Evolutionary conservation across 2,888 invertebrate genomes (phyloP).

Genomic region (Drosophila percnosoma): DNA sequence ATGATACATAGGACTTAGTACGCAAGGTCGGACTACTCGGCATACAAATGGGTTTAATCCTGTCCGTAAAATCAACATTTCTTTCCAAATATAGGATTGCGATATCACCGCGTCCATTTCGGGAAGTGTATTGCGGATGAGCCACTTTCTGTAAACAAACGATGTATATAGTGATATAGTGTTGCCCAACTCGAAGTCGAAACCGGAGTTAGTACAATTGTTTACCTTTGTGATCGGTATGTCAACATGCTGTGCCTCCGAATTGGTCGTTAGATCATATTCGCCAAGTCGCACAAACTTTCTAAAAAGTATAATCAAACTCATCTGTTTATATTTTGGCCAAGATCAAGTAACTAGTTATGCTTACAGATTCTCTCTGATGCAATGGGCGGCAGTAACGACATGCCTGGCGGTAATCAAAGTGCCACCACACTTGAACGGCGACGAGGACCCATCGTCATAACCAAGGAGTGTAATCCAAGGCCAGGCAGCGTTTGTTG

Average conservation of each 20-base stretch:
- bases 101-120: conserved; percentile 90
- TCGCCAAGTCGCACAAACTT: conserved; percentile 90
- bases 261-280: conserved; percentile 88
- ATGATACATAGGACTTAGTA: conserved; percentile 86
- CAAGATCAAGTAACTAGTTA: no score
- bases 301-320: conserved; percentile 38
- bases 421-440: conserved; percentile 86
- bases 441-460: conserved; percentile 83
- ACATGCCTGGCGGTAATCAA: conserved; percentile 87
- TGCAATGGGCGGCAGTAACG: conserved; percentile 87
- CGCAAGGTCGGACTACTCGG: conserved; percentile 87
- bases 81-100: conserved; percentile 89
- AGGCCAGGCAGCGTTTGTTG: conserved; percentile 89
- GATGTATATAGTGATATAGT: neutral
- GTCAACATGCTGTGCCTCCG: conserved; percentile 87
- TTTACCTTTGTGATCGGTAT: conserved; percentile 86
- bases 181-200: neutral
- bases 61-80: conserved; percentile 86
- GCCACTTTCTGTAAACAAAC: conserved; percentile 53
- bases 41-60: conserved; percentile 89
- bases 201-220: accelerated
- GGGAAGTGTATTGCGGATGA: conserved; percentile 76
- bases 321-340: neutral
- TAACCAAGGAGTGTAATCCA: conserved; percentile 92
- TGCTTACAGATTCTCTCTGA: conserved; percentile 50